A percentile compares a stretch with the other conserved stretches of the same genome.
These are phyloP conservation scores for Trogon melanurus DNA, from an alignment of 2,113 vertebrate species.

Conservation along the genomic window DNA sequence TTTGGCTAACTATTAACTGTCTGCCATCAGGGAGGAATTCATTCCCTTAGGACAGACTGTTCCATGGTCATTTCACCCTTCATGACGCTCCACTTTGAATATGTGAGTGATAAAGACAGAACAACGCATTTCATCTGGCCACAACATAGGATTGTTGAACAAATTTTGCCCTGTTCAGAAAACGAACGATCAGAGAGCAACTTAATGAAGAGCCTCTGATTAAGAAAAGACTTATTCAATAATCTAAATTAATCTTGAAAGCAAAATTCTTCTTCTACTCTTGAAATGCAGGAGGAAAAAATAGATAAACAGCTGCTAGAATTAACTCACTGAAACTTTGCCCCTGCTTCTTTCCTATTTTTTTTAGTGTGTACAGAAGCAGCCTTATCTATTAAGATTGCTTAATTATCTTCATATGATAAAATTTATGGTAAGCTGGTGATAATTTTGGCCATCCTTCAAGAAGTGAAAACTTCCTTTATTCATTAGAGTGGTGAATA, in stretches of 20 bases:
- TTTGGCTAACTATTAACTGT: conserved; percentile 4
- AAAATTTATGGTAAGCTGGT: background rate
- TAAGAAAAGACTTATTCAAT: background rate
- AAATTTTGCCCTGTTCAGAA: background rate
- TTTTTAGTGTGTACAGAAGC: background rate
- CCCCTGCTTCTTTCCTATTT: background rate
- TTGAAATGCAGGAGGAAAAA: background rate
- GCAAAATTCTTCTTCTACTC: background rate
- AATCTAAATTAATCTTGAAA: background rate
- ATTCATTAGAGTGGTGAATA: background rate
- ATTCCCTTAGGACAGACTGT: background rate
- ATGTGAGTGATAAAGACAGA: background rate
- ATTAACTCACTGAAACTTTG: background rate
- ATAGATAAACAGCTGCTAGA: background rate
- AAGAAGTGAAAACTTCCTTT: conserved; percentile 1
- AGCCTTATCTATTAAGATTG: conserved; percentile 11
- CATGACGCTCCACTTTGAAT: background rate
- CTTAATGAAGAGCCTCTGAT: background rate
- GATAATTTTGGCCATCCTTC: background rate
- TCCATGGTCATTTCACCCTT: background rate
- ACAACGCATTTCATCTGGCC: background rate
- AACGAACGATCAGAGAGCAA: background rate
- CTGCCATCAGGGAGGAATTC: background rate
- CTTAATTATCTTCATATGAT: background rate
- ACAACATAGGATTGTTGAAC: background rate